These are phyloP conservation scores for Sebastes elongatus DNA, from an alignment of 2,797 vertebrate genomes.

Conservation along the genomic window DNA sequence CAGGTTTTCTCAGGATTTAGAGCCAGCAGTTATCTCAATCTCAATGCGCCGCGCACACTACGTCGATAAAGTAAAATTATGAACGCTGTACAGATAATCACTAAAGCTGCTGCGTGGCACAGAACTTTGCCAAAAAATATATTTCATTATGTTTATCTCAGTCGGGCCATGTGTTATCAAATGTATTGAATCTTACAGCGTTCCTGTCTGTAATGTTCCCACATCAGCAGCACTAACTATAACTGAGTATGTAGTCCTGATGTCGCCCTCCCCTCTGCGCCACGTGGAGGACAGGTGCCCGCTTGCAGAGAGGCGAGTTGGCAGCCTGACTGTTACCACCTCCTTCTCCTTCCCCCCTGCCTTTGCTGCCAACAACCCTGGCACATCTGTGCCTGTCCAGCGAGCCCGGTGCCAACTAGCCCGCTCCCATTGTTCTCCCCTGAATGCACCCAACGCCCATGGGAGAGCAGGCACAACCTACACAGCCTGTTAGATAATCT, in stretches of 20 bases:
- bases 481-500: conserved; percentile 71
- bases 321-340: conserved; percentile 49
- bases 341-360: conserved; percentile 36
- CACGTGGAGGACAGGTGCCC: conserved; percentile 59
- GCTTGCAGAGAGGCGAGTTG: conserved; percentile 62
- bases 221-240: conserved; percentile 11
- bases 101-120: conserved; percentile 36
- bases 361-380: conserved; percentile 62
- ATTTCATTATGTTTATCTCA: conserved; percentile 32
- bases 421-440: conserved; percentile 65
- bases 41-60: conserved; percentile 1
- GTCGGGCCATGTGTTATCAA: not conserved
- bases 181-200: not conserved
- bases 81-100: conserved; percentile 37
- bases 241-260: conserved; percentile 7
- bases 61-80: conserved; percentile 60
- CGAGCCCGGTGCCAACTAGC: conserved; percentile 54
- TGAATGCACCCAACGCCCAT: conserved; percentile 70
- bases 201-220: conserved; percentile 12
- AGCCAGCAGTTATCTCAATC: conserved; percentile 52
- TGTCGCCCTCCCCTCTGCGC: conserved; percentile 18
- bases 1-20: conserved; percentile 64
- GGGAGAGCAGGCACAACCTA: conserved; percentile 62
- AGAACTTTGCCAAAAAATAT: conserved; percentile 20
- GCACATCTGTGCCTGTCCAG: conserved; percentile 73